Conservation (phyloP, 2,888 invertebrate genomes). For the Macrosoma leucophasiata region DNA sequence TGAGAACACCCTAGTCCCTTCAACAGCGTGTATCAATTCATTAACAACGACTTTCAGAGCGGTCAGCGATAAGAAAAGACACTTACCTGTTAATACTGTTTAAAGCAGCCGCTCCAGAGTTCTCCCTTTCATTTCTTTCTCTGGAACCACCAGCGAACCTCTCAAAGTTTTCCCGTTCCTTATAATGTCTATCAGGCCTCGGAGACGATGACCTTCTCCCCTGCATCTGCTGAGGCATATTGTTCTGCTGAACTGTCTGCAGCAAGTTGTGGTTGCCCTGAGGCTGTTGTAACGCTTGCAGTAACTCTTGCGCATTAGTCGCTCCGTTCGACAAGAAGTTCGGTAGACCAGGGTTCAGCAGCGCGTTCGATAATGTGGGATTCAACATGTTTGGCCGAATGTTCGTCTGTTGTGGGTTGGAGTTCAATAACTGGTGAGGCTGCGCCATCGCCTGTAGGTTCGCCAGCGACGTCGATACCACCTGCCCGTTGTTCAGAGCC, state of each 20-base stretch:
- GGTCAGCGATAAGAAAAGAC: too few relatives aligned
- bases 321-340: conserved; percentile 83
- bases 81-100: conserved; percentile 81
- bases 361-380: conserved; percentile 79
- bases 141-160: conserved; percentile 62
- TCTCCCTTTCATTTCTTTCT: conserved; percentile 71
- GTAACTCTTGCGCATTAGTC: conserved; percentile 82
- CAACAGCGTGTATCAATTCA: too few relatives aligned
- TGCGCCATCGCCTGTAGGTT: conserved; percentile 86
- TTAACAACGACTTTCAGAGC: too few relatives aligned
- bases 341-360: conserved; percentile 81
- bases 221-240: conserved; percentile 65
- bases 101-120: conserved; percentile 75
- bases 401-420: conserved; percentile 73
- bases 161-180: conserved; percentile 67
- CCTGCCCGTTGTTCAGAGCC: conserved; percentile 89
- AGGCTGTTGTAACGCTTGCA: conserved; percentile 82
- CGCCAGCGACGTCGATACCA: conserved; percentile 88
- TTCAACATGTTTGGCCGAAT: conserved; percentile 72
- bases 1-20: too few relatives aligned
- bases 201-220: conserved; percentile 68
- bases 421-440: conserved; percentile 79
- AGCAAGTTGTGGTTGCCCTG: conserved; percentile 64
- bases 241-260: conserved; percentile 68
- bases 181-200: conserved; percentile 64